Conservation (phyloP, 2,797 vertebrate genomes). For the Danionella dracula region DNA sequence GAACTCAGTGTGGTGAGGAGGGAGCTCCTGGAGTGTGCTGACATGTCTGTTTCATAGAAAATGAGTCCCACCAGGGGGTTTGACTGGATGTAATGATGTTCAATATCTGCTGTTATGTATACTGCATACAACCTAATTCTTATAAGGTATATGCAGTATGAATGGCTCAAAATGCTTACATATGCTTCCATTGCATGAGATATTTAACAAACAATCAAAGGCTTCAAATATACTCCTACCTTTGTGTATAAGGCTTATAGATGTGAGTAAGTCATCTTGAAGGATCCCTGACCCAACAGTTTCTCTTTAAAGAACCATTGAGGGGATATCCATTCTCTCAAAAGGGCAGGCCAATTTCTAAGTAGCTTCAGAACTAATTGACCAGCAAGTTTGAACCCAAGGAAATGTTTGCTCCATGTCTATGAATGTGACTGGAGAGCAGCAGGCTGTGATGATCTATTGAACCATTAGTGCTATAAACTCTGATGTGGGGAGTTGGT, state of each 20-base stretch:
- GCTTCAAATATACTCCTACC: too few relatives aligned
- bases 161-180: neutral
- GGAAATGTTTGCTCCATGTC: neutral
- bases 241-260: too few relatives aligned
- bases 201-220: too few relatives aligned
- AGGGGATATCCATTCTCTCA: neutral
- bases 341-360: neutral
- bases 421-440: neutral
- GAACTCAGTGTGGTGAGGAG: neutral
- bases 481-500: conserved; percentile 34
- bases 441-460: conserved; percentile 40
- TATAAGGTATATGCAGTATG: neutral
- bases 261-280: too few relatives aligned
- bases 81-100: conserved; percentile 21
- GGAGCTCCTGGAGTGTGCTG: neutral
- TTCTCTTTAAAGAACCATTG: neutral
- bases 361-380: neutral
- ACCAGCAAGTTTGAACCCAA: neutral
- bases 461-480: conserved; percentile 39
- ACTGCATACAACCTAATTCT: neutral
- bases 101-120: conserved; percentile 25
- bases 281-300: neutral
- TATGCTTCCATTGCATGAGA: neutral
- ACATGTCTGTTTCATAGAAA: conserved; percentile 29
- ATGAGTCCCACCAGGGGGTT: conserved; percentile 15